Conservation (phyloP, 2,113 vertebrate species). For the Scortum barcoo region DNA sequence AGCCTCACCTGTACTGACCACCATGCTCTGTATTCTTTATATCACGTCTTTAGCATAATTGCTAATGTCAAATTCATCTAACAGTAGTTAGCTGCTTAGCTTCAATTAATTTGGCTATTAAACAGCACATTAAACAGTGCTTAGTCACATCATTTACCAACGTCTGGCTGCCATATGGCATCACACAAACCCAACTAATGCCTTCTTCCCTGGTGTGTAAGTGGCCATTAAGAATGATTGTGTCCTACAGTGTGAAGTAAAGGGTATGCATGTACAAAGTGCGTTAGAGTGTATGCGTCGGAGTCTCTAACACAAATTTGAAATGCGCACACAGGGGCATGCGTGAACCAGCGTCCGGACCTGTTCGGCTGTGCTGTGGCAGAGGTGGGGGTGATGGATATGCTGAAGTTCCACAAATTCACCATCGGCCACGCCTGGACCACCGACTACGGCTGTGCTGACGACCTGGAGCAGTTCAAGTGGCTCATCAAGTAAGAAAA, state of each 20-base stretch:
- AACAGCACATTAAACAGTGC: conserved; percentile 63
- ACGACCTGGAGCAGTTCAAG: conserved; percentile 90
- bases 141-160: conserved; percentile 53
- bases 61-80: conserved; percentile 58
- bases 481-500: conserved; percentile 86
- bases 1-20: conserved; percentile 1
- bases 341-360: conserved; percentile 95
- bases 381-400: conserved; percentile 97
- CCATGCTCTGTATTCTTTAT: conserved; percentile 3
- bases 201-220: conserved; percentile 33
- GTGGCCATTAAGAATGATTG: conserved; percentile 32
- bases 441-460: conserved; percentile 94
- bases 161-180: conserved; percentile 60
- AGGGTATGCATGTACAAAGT: not conserved
- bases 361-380: conserved; percentile 95
- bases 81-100: conserved; percentile 53
- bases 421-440: conserved; percentile 98
- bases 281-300: not conserved
- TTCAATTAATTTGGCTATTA: conserved; percentile 67
- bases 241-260: conserved; percentile 1
- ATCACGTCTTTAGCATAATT: conserved; percentile 29
- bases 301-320: not conserved
- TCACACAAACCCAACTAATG: conserved; percentile 35
- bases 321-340: conserved; percentile 84
- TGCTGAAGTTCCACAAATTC: conserved; percentile 97